Evolutionary conservation across 2,113 vertebrate genomes (phyloP).

Genomic region (Rhinoptilus africanus): DNA sequence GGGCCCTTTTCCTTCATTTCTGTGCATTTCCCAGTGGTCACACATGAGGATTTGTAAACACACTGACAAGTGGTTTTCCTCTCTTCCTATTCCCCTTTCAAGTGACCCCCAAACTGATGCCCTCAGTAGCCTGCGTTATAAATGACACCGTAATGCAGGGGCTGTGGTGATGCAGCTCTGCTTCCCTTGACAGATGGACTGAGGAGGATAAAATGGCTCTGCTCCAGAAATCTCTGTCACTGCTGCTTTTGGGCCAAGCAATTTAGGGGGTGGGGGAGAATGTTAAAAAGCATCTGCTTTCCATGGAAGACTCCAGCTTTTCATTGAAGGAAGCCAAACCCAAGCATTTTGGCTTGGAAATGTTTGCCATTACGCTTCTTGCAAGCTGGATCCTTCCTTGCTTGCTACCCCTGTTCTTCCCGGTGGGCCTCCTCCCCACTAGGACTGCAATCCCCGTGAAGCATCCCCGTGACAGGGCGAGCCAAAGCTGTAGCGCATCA

Average conservation of each 20-base stretch:
- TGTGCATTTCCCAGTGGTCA: neutral
- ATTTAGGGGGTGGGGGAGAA: conserved; percentile 15
- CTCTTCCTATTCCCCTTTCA: neutral
- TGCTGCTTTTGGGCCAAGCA: conserved; percentile 26
- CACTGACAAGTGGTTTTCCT: neutral
- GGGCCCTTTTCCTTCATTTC: neutral
- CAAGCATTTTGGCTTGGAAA: neutral
- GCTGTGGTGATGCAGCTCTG: neutral
- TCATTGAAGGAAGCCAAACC: conserved; percentile 28
- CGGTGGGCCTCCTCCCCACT: neutral
- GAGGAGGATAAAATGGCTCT: conserved; percentile 26
- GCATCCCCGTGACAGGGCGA: neutral
- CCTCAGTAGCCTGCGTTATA: fast-evolving
- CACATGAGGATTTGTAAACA: neutral
- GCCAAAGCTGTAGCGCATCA: neutral
- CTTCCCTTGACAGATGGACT: conserved; percentile 35
- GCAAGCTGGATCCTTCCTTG: neutral
- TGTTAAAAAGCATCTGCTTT: conserved; percentile 62
- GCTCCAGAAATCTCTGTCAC: conserved; percentile 21
- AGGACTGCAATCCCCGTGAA: neutral
- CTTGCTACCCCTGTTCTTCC: neutral
- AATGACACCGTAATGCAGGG: fast-evolving
- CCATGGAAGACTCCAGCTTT: conserved; percentile 20
- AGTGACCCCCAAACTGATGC: neutral
- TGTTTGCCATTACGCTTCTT: neutral